phyloP scores from a whole-genome alignment of 2,113 vertebrate species.

The Corythoichthys haematopterus region DNA sequence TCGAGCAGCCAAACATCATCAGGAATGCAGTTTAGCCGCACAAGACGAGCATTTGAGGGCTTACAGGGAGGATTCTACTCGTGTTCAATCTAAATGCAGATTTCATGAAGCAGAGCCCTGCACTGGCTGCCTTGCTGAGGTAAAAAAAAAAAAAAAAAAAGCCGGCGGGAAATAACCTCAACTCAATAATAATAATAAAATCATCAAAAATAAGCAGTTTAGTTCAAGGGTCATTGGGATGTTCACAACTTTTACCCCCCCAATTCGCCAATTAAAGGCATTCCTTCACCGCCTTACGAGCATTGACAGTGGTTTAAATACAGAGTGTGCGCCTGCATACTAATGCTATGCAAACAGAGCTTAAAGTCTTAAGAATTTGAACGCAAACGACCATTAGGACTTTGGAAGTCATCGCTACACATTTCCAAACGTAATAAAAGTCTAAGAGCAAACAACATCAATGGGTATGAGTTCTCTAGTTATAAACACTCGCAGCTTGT shows the following conservation, averaged over 20 bases:
- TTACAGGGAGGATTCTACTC: slow-evolving; percentile 26
- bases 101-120: slow-evolving; percentile 48
- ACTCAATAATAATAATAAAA: slow-evolving; percentile 51
- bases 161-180: slow-evolving; percentile 48
- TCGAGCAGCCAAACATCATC: not conserved
- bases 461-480: not conserved
- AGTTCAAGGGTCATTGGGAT: slow-evolving; percentile 29
- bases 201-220: slow-evolving; percentile 20
- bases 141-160: not conserved
- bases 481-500: no score
- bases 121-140: not conserved
- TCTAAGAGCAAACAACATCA: not conserved
- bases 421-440: not conserved
- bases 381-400: not conserved
- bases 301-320: not conserved
- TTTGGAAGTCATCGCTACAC: not conserved
- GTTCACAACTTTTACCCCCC: slow-evolving; percentile 16
- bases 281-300: not conserved
- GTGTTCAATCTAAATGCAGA: slow-evolving; percentile 65
- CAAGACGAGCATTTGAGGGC: slow-evolving; percentile 1
- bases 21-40: not conserved
- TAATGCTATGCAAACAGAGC: not conserved
- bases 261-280: not conserved
- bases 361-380: not conserved
- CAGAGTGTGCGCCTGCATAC: not conserved